Conservation (phyloP, 2,888 invertebrate genomes). For the Mythimna vitellina region DNA sequence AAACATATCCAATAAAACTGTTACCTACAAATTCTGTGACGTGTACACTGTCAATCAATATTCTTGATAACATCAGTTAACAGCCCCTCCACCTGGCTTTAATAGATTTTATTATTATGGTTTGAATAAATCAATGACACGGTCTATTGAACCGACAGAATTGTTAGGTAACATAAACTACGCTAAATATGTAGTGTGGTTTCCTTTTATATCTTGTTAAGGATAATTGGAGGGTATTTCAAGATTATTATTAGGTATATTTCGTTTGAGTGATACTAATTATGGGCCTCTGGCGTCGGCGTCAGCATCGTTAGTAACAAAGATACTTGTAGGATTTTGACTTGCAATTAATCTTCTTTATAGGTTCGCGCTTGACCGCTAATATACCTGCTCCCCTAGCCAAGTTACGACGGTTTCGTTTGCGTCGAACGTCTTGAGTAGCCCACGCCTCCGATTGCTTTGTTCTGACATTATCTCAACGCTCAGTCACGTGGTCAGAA, state of each 20-base stretch:
- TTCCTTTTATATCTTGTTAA: slow-evolving; percentile 43
- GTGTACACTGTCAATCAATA: slow-evolving; percentile 58
- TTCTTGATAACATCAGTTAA: slow-evolving; percentile 59
- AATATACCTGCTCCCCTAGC: no score
- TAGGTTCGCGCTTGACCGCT: no score
- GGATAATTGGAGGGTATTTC: slow-evolving; percentile 30
- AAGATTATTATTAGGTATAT: background rate
- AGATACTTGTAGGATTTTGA: background rate
- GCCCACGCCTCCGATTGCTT: no score
- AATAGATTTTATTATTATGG: slow-evolving; percentile 3
- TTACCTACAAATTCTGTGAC: slow-evolving; percentile 2
- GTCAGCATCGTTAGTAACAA: background rate
- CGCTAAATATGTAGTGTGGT: slow-evolving; percentile 21
- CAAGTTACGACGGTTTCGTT: no score
- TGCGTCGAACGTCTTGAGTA: no score
- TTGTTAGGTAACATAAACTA: slow-evolving; percentile 24
- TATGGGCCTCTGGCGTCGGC: background rate
- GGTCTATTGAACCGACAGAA: slow-evolving; percentile 61
- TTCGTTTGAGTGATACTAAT: slow-evolving; percentile 7
- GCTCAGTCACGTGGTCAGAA: no score
- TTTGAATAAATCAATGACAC: slow-evolving; percentile 70
- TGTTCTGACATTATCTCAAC: no score
- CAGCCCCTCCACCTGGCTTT: slow-evolving; percentile 54
- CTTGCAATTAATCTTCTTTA: background rate
- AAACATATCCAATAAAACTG: background rate